A percentile compares a stretch with the other conserved stretches of the same genome.
phyloP scores from a whole-genome alignment of 2,888 invertebrate genomes.

The Scaptomyza cyrtandrae region DNA sequence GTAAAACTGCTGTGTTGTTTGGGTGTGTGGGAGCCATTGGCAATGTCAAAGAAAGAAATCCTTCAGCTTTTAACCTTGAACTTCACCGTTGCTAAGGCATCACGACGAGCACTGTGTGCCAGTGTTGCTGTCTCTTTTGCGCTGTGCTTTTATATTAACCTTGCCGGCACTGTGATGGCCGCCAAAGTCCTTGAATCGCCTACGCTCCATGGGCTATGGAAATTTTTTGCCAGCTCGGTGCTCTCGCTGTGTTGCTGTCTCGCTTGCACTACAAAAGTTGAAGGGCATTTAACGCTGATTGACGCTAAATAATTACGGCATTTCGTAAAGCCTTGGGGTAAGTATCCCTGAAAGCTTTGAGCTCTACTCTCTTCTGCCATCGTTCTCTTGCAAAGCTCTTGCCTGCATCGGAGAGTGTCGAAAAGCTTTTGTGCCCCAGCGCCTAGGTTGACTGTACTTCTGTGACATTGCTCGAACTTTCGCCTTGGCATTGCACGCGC shows the following conservation, averaged over 20 bases:
- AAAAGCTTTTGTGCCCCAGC: constrained; percentile 24
- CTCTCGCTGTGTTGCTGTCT: constrained; percentile 15
- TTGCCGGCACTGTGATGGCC: constrained; percentile 43
- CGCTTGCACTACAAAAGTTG: constrained; percentile 24
- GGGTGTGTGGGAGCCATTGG: constrained; percentile 42
- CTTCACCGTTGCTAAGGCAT: constrained; percentile 78
- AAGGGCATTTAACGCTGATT: constrained; percentile 59
- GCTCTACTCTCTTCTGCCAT: not conserved
- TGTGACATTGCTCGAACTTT: constrained; percentile 71
- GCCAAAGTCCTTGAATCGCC: constrained; percentile 69
- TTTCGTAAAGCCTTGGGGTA: constrained; percentile 30
- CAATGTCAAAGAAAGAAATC: constrained; percentile 61
- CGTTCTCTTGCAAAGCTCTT: constrained; percentile 11
- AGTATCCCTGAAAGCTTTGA: constrained; percentile 40
- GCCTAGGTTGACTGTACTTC: constrained; percentile 74
- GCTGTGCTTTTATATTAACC: constrained; percentile 68
- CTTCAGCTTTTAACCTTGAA: constrained; percentile 81
- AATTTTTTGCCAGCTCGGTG: constrained; percentile 42
- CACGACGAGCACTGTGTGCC: constrained; percentile 1
- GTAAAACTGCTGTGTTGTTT: constrained; percentile 7
- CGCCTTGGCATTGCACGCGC: constrained; percentile 77
- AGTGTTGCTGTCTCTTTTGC: constrained; percentile 33
- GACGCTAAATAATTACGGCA: constrained; percentile 61
- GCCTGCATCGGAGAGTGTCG: constrained; percentile 40
- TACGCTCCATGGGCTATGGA: constrained; percentile 50